phyloP scores from a whole-genome alignment of 2,797 vertebrate species.

The Avahi laniger region DNA sequence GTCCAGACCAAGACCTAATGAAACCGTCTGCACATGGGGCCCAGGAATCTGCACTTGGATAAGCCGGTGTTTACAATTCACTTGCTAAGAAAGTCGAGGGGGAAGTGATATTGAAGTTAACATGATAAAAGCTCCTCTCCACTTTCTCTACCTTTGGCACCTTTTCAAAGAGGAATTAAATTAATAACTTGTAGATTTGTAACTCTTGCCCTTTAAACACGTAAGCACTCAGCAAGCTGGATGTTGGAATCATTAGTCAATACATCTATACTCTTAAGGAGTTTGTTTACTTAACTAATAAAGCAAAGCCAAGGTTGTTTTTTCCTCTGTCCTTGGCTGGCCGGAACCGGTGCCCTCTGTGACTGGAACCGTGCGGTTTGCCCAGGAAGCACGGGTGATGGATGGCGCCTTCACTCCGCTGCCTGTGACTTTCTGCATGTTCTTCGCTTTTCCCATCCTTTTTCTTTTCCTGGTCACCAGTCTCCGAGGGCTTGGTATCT shows the following conservation, averaged over 20 bases:
- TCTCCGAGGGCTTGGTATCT: conserved; percentile 63
- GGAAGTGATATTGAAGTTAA: neutral
- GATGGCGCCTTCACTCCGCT: conserved; percentile 62
- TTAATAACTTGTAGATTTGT: conserved; percentile 75
- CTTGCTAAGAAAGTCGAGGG: neutral
- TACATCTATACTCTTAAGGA: conserved; percentile 63
- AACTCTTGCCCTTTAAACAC: conserved; percentile 74
- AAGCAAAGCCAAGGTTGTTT: conserved; percentile 53
- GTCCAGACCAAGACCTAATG: neutral
- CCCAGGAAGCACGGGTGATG: conserved; percentile 54
- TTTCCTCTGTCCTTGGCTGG: conserved; percentile 64
- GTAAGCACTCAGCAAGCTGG: conserved; percentile 60
- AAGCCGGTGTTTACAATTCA: neutral
- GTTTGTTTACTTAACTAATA: conserved; percentile 52
- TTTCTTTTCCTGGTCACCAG: conserved; percentile 80
- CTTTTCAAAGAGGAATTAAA: conserved; percentile 72
- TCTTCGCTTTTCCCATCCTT: conserved; percentile 76
- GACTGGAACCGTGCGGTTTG: conserved; percentile 61
- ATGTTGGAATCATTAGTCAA: conserved; percentile 62
- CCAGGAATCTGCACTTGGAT: neutral
- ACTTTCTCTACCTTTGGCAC: conserved; percentile 59
- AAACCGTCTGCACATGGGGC: neutral
- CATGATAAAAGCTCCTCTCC: neutral
- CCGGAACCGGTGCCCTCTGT: conserved; percentile 42
- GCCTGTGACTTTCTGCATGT: conserved; percentile 60